Percentiles rank a stretch among this genome's conserved stretches.
Conservation (phyloP, 2,888 invertebrate species). For the Agrilus cyanescens region DNA sequence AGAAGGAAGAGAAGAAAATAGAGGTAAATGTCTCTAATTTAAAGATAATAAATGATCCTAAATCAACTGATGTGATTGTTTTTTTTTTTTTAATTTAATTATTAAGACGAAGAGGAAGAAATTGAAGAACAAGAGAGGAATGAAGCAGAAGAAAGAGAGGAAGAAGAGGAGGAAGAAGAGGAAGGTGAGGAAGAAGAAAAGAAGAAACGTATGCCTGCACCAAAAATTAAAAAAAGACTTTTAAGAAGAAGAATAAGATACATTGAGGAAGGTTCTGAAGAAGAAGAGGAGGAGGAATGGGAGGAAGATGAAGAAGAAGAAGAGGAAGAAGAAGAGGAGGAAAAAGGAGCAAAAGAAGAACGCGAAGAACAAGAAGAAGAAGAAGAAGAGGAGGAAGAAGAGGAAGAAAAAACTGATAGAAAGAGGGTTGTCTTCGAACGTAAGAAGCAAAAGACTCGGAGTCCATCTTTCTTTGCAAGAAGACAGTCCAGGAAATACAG, state of each 20-base stretch:
- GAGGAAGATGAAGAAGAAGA: constrained; percentile 4
- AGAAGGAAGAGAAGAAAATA: no score
- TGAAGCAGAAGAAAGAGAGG: not conserved
- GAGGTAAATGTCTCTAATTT: no score
- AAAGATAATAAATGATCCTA: constrained; percentile 13
- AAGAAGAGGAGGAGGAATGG: constrained; percentile 1
- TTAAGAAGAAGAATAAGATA: constrained; percentile 23
- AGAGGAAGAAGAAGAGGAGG: not conserved
- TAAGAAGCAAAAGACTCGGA: constrained; percentile 12
- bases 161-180: not conserved
- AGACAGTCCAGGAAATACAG: not conserved
- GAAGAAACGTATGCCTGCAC: no score
- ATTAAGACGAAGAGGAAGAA: not conserved
- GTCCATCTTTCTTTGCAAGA: constrained; percentile 2
- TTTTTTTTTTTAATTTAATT: no score
- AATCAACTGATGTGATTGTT: not conserved
- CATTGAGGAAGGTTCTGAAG: constrained; percentile 9
- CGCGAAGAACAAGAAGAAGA: constrained; percentile 11
- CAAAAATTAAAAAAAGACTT: constrained; percentile 20
- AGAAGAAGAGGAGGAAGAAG: constrained; percentile 14
- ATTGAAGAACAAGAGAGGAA: not conserved
- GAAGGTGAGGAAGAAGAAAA: not conserved
- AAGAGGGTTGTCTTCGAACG: constrained; percentile 7
- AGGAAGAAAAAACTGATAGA: not conserved
- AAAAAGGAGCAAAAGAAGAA: constrained; percentile 8